Conservation (phyloP, 2,113 vertebrate species). For the Crocuta crocuta region DNA sequence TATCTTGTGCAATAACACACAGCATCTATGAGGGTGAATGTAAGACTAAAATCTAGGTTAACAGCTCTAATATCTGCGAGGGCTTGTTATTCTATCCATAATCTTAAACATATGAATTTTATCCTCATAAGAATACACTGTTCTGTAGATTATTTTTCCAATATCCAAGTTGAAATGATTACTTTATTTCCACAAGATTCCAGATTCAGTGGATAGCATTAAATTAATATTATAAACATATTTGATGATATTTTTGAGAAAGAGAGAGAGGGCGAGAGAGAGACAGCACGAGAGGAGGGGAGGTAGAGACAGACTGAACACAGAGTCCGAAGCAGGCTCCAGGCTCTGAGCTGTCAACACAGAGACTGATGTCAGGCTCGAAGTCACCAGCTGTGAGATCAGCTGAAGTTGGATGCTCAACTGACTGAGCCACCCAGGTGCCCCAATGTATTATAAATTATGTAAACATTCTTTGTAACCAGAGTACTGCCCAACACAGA, state of each 20-base stretch:
- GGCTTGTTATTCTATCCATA: background rate
- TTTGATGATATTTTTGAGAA: no score
- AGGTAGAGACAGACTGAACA: no score
- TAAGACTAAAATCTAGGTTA: background rate
- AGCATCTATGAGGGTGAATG: background rate
- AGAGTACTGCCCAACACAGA: background rate
- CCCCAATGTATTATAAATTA: background rate
- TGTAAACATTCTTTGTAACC: background rate
- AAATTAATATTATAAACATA: background rate
- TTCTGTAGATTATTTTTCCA: background rate
- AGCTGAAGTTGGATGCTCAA: no score
- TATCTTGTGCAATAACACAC: background rate
- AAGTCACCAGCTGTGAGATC: no score
- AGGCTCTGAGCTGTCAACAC: no score
- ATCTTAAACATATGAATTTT: background rate
- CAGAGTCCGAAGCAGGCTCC: no score
- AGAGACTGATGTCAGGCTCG: no score
- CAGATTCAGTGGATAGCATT: background rate
- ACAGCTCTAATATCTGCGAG: background rate
- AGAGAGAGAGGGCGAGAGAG: no score
- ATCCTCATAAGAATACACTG: background rate
- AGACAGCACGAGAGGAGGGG: no score
- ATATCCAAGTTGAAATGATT: background rate
- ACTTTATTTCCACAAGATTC: background rate
- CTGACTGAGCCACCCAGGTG: no score